These are phyloP conservation scores for Ailurus styani DNA, from an alignment of 2,113 vertebrate genomes.

Conservation along the genomic window DNA sequence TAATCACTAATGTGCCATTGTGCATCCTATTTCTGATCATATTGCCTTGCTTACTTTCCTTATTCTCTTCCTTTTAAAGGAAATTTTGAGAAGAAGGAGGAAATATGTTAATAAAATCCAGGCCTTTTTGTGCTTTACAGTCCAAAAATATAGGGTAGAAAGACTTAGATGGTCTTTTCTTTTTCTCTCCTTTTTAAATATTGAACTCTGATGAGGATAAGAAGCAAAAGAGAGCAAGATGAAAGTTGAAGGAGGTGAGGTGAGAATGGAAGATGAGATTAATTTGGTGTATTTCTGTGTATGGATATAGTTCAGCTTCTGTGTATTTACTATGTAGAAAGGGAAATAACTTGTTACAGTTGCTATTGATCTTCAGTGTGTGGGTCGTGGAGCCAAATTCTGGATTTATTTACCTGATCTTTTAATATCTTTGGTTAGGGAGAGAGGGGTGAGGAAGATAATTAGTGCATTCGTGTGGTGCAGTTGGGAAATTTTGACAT, in stretches of 20 bases:
- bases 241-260: neutral
- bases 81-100: neutral
- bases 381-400: neutral
- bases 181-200: neutral
- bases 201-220: neutral
- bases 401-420: neutral
- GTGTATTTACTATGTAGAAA: slow-evolving; percentile 9
- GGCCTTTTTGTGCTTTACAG: neutral
- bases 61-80: neutral
- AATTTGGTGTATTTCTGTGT: neutral
- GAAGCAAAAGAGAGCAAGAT: neutral
- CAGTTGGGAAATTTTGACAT: neutral
- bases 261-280: neutral
- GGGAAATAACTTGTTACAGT: neutral
- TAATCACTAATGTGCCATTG: neutral
- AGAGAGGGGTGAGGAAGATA: slow-evolving; percentile 40
- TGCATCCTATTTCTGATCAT: neutral
- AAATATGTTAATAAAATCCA: slow-evolving; percentile 23
- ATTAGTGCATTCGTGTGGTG: neutral
- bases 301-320: too few species aligned
- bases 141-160: neutral
- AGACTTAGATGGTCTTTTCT: neutral
- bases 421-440: slow-evolving; percentile 23
- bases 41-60: slow-evolving; percentile 23
- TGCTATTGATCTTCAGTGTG: neutral